phyloP scores from a whole-genome alignment of 2,797 vertebrate species.

The Aulostomus chinensis region DNA sequence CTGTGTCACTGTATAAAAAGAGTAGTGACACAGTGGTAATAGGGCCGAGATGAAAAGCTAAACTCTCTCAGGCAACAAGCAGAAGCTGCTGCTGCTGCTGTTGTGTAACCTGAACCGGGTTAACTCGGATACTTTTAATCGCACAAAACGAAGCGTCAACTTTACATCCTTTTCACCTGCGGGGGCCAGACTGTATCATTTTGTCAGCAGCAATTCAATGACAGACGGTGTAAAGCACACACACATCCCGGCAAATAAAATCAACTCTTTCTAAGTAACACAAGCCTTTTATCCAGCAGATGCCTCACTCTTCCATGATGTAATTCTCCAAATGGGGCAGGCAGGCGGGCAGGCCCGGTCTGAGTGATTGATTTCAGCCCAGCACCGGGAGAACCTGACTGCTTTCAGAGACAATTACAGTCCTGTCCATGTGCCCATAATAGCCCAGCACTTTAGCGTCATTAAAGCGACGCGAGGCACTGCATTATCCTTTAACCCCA shows the following conservation, averaged over 20 bases:
- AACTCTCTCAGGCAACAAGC: conserved; percentile 62
- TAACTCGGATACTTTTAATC: conserved; percentile 57
- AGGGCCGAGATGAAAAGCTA: conserved; percentile 62
- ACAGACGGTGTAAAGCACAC: conserved; percentile 54
- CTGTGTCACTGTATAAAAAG: conserved; percentile 65
- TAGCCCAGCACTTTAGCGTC: conserved; percentile 85
- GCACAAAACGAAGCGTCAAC: too few relatives aligned
- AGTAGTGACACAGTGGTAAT: conserved; percentile 64
- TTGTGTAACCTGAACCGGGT: conserved; percentile 67
- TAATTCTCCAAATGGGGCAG: conserved; percentile 84
- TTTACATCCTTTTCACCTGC: conserved; percentile 53
- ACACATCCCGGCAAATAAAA: conserved; percentile 73
- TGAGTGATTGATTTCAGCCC: conserved; percentile 90
- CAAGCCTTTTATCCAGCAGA: conserved; percentile 77
- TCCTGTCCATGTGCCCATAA: conserved; percentile 83
- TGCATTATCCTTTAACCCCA: conserved; percentile 89
- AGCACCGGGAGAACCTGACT: conserved; percentile 85
- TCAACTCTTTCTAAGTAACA: conserved; percentile 74
- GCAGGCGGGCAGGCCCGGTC: conserved; percentile 68
- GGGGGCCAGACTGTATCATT: conserved; percentile 59
- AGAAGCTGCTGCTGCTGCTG: too few relatives aligned
- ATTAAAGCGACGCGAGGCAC: conserved; percentile 87
- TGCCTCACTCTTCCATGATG: conserved; percentile 78
- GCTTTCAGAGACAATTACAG: conserved; percentile 91
- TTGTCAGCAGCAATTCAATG: conserved; percentile 65